These are phyloP conservation scores for Passer montanus DNA, from an alignment of 2,113 vertebrate species.

Conservation along the genomic window DNA sequence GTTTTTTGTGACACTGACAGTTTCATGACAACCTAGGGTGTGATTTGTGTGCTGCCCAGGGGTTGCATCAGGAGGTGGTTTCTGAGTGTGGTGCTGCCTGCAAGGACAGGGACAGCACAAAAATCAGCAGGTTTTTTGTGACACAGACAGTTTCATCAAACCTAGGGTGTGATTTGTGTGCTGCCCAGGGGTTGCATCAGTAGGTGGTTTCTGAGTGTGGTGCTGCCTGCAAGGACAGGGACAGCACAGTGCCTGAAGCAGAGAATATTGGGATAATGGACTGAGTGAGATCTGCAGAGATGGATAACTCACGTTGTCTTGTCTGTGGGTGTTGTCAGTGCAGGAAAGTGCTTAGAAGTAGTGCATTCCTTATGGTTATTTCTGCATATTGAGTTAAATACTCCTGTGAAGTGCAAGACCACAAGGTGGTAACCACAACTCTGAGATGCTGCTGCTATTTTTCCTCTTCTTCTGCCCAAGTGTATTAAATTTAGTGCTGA, in stretches of 20 bases:
- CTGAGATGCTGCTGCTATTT: neutral
- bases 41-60: neutral
- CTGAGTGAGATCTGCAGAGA: neutral
- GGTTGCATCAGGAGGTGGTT: neutral
- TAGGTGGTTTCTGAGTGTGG: neutral
- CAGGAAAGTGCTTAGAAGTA: neutral
- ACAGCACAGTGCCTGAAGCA: neutral
- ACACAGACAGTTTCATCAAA: neutral
- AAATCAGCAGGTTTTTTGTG: neutral
- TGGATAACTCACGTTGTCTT: neutral
- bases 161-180: neutral
- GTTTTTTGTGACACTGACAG: neutral
- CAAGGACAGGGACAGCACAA: neutral
- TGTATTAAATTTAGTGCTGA: neutral
- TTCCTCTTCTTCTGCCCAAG: neutral
- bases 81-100: neutral
- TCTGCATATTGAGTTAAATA: neutral
- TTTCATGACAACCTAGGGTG: neutral
- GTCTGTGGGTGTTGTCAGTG: neutral
- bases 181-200: neutral
- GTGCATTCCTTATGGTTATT: neutral
- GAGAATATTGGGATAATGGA: neutral
- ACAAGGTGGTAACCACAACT: neutral
- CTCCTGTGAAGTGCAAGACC: neutral
- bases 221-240: neutral